Conservation (phyloP, 2,888 invertebrate genomes). For the Drosophila neotestacea region DNA sequence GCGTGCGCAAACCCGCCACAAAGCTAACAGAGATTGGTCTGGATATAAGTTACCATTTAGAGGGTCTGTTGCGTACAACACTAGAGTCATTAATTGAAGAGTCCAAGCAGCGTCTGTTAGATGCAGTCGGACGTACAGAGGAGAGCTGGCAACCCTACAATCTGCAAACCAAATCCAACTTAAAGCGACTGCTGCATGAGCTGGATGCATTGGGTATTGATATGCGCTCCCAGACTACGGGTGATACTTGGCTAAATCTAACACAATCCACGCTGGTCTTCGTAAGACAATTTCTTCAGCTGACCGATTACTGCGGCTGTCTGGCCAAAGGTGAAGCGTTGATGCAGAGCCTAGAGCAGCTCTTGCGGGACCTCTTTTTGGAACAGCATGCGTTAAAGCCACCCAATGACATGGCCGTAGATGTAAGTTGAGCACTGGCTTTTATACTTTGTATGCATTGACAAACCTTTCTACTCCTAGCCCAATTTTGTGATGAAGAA, state of each 20-base stretch:
- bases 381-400: constrained; percentile 84
- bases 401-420: constrained; percentile 79
- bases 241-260: constrained; percentile 85
- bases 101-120: constrained; percentile 83
- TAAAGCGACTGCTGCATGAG: constrained; percentile 83
- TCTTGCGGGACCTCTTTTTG: constrained; percentile 83
- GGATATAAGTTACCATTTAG: constrained; percentile 96
- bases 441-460: not conserved
- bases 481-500: constrained; percentile 85
- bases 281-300: constrained; percentile 83
- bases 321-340: constrained; percentile 84
- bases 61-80: constrained; percentile 92
- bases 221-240: constrained; percentile 83
- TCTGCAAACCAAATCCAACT: constrained; percentile 84
- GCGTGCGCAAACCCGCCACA: constrained; percentile 88
- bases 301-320: constrained; percentile 84
- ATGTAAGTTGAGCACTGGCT: constrained; percentile 73
- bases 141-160: constrained; percentile 85
- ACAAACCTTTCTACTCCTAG: constrained; percentile 59
- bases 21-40: constrained; percentile 90
- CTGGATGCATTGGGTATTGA: constrained; percentile 83
- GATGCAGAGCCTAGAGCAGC: constrained; percentile 76
- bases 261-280: constrained; percentile 85
- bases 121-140: constrained; percentile 84
- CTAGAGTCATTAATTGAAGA: constrained; percentile 84